Conservation (phyloP, 2,113 vertebrate genomes). For the Melanocharis versteri region DNA sequence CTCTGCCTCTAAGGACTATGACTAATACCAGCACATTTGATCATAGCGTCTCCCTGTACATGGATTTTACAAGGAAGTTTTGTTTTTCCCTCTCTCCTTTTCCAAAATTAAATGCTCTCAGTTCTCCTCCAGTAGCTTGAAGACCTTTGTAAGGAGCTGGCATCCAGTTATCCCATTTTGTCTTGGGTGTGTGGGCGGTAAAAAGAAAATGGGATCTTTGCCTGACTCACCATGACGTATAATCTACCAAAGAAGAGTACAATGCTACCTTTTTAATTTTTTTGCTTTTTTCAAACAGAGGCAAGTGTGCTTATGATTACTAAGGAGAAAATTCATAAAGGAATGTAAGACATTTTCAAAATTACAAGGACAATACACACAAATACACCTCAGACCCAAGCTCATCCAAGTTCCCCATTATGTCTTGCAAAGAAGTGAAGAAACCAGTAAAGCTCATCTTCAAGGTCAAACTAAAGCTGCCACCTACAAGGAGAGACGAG, state of each 20-base stretch:
- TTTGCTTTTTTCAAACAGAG: background rate
- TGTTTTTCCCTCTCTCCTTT: background rate
- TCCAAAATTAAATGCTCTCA: background rate
- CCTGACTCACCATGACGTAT: background rate
- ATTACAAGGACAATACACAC: background rate
- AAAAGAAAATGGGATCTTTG: conserved; percentile 37
- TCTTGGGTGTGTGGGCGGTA: background rate
- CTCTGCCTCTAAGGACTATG: background rate
- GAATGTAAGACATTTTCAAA: background rate
- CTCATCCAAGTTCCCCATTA: background rate
- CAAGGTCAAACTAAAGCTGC: background rate
- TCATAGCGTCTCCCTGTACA: background rate
- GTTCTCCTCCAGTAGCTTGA: background rate
- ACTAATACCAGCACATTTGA: background rate
- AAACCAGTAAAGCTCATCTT: background rate
- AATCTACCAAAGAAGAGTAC: background rate
- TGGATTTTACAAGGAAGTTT: background rate
- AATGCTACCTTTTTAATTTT: background rate
- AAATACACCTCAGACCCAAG: background rate
- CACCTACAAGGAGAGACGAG: background rate
- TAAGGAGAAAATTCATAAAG: background rate
- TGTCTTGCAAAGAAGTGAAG: background rate
- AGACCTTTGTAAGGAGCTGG: background rate
- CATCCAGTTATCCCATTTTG: conserved; percentile 13
- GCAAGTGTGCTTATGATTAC: background rate